These are phyloP conservation scores for Phodopus roborovskii DNA, from an alignment of 2,113 vertebrate species.

Conservation along the genomic window DNA sequence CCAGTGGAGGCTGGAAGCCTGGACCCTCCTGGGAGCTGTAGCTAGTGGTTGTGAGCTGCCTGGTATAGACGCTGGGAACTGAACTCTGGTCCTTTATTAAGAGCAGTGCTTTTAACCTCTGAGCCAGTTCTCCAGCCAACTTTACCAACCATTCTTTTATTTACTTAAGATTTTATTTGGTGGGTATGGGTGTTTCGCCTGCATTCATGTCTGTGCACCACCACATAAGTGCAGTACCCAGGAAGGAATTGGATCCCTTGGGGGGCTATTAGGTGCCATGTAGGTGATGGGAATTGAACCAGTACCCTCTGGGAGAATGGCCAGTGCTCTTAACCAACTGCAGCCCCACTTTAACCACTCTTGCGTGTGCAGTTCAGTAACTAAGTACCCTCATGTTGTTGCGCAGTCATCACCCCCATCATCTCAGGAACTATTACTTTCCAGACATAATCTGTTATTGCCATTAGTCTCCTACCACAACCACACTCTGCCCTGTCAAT, in stretches of 20 bases:
- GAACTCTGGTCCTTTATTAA: not conserved
- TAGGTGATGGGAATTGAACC: not conserved
- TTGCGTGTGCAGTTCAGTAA: not conserved
- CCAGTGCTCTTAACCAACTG: not conserved
- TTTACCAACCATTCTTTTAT: not conserved
- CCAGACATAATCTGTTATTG: not conserved
- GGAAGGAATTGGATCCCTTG: not conserved
- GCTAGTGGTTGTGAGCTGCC: not conserved
- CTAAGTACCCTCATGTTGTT: not conserved
- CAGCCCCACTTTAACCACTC: not conserved
- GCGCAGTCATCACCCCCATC: not conserved
- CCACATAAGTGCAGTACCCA: not conserved
- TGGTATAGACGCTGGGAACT: not conserved
- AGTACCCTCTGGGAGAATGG: not conserved
- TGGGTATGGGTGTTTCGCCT: not conserved
- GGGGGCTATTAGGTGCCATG: not conserved
- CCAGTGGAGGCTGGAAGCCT: not conserved
- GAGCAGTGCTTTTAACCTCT: not conserved
- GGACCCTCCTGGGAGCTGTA: not conserved
- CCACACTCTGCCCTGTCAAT: not conserved
- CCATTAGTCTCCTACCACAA: not conserved
- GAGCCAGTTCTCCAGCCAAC: not conserved
- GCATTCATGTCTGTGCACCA: not conserved
- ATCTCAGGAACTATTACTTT: not conserved
- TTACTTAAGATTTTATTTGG: not conserved